Conservation (phyloP, 2,888 invertebrate species). For the Drosophila stalkeri region DNA sequence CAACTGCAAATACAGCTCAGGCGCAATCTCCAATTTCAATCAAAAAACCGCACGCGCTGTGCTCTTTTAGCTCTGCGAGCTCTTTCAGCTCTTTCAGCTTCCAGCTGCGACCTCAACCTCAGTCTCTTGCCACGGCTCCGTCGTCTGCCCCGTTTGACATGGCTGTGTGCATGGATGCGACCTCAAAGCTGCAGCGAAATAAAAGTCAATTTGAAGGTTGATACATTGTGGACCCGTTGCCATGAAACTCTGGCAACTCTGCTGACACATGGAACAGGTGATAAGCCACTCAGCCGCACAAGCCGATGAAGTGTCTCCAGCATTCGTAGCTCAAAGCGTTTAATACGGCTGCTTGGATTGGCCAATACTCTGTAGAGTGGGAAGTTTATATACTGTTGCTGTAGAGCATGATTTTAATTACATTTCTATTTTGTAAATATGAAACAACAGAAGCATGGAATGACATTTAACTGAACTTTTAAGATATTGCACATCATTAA, state of each 20-base stretch:
- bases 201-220: slow-evolving; percentile 78
- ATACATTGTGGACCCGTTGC: slow-evolving; percentile 67
- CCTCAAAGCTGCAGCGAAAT: slow-evolving; percentile 75
- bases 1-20: slow-evolving; percentile 66
- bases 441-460: neutral
- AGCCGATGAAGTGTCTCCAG: slow-evolving; percentile 61
- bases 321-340: slow-evolving; percentile 7
- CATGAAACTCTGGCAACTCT: slow-evolving; percentile 62
- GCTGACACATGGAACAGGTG: slow-evolving; percentile 71
- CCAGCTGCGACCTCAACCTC: slow-evolving; percentile 27
- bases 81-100: slow-evolving; percentile 1
- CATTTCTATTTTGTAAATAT: neutral
- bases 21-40: slow-evolving; percentile 78
- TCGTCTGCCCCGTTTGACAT: slow-evolving; percentile 24
- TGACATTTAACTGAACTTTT: neutral
- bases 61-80: slow-evolving; percentile 24
- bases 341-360: neutral
- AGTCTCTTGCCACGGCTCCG: neutral
- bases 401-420: neutral
- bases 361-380: slow-evolving; percentile 12
- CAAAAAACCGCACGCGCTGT: slow-evolving; percentile 71
- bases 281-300: slow-evolving; percentile 69
- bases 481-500: too few species aligned
- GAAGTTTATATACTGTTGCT: neutral
- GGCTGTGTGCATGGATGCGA: slow-evolving; percentile 54